phyloP scores from a whole-genome alignment of 1,140 invertebrate species.

The Drosophila grimshawi region DNA sequence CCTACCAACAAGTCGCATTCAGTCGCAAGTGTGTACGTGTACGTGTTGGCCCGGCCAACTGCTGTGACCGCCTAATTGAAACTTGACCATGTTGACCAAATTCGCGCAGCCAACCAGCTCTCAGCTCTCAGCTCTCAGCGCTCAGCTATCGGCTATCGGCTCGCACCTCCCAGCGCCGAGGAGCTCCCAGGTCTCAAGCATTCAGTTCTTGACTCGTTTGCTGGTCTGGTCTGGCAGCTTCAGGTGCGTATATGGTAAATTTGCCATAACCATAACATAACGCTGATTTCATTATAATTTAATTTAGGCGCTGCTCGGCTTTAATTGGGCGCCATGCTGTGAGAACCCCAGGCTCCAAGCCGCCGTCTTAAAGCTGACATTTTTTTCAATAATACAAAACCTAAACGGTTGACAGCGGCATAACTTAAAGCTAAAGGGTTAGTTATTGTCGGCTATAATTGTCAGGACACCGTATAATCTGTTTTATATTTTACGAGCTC shows the following conservation, averaged over 20 bases:
- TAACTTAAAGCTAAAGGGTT: constrained; percentile 10
- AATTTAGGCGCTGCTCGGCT: constrained; percentile 74
- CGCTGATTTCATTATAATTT: constrained; percentile 79
- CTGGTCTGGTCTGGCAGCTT: constrained; percentile 18
- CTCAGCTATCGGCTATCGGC: constrained; percentile 1
- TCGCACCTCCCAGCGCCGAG: too few relatives aligned
- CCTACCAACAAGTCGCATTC: constrained; percentile 30
- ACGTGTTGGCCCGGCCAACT: constrained; percentile 35
- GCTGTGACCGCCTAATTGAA: constrained; percentile 69
- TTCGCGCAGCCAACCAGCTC: constrained; percentile 45
- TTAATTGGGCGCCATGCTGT: constrained; percentile 76
- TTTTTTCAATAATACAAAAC: constrained; percentile 10
- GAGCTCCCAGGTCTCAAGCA: not conserved
- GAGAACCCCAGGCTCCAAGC: constrained; percentile 52
- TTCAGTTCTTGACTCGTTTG: constrained; percentile 15
- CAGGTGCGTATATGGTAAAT: constrained; percentile 72
- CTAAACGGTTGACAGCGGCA: constrained; percentile 6
- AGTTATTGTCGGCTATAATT: not conserved
- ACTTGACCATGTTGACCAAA: constrained; percentile 82
- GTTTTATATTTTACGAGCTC: not conserved
- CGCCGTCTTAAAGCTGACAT: not conserved
- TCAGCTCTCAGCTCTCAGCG: constrained; percentile 13
- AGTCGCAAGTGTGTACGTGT: constrained; percentile 2
- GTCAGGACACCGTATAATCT: not conserved
- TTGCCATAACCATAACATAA: constrained; percentile 81